These are phyloP conservation scores for Chymomyza amoena DNA, from an alignment of 2,888 invertebrate species.

Conservation along the genomic window DNA sequence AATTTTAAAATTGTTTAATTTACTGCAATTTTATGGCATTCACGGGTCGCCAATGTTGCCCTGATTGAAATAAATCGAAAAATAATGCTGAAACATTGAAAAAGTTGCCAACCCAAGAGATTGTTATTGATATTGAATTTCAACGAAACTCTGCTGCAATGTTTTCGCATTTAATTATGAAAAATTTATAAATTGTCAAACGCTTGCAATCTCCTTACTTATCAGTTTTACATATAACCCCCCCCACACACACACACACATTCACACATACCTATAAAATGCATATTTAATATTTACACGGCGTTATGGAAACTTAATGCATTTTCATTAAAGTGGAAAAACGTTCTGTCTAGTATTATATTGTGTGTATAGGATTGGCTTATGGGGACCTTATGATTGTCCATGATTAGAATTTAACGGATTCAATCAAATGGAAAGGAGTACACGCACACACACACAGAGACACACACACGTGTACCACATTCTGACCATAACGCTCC, in stretches of 20 bases:
- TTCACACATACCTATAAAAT: too few species aligned
- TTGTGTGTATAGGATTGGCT: too few species aligned
- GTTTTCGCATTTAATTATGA: background rate
- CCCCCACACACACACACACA: background rate
- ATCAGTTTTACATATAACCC: background rate
- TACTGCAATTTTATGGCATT: constrained; percentile 63
- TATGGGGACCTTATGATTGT: constrained; percentile 21
- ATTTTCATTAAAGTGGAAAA: background rate
- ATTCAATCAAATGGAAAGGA: constrained; percentile 47
- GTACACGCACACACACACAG: too few species aligned
- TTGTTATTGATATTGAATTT: constrained; percentile 44
- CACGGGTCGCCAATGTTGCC: constrained; percentile 33
- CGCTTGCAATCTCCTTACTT: background rate
- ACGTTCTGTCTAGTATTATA: background rate
- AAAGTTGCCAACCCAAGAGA: constrained; percentile 31
- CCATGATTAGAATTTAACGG: constrained; percentile 26
- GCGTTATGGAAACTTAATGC: background rate
- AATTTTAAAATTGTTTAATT: constrained; percentile 65
- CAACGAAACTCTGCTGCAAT: constrained; percentile 24
- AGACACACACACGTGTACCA: background rate
- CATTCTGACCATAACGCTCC: background rate
- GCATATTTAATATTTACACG: background rate
- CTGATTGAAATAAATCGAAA: constrained; percentile 74
- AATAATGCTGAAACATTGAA: constrained; percentile 64
- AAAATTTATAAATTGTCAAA: background rate